Evolutionary conservation across 53 echinoderm and acorn worm genomes (phyloP), one percentile per base, ranked within the genome.

Genomic region (Zoroaster sp.): DNA sequence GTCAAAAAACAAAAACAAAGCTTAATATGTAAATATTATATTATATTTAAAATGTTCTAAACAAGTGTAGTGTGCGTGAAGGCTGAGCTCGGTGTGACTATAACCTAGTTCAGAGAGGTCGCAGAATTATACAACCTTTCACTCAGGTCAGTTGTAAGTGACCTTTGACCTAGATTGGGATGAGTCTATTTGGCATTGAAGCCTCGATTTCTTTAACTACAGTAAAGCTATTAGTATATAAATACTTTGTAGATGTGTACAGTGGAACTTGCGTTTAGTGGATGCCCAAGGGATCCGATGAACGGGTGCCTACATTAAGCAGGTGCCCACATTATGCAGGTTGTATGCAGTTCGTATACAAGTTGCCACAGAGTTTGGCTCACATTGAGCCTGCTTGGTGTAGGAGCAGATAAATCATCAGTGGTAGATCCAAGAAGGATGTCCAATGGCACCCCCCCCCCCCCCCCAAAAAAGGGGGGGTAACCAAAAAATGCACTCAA

Each of bases 81-180:
- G 81, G 81, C 45, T 41, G 81, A 81, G 81, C 81, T 66, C 67
- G 5, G 68, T 81, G 31, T 40, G 81, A 81, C 81, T 66, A 25
- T 28, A 32, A 55, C 81, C 68, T 66, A 68, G 81, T 81, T 81
- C 8, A 43, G 66, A 78, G 78, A 81, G 81, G 81, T 81, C 81
- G 41, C 81, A 41, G 11, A n/a, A 34, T 37, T 25, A 55, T 14
- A 13, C 66, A 67, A 66, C 81, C 68, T 81, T 31, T 81, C 40
- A 74, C 44, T 40, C 42, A 21, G n/a, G 80, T 80, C 80, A 28
- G 73, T 28, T 21, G 21, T 5, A 14, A 23, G 40, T 40, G 74
- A 74, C 74, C 41, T 41, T 74, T 74, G 81, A 81, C 81, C 81
- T 81, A 81, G 42, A 81, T 81, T 81, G 81, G 66, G 66, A 42